phyloP scores from a whole-genome alignment of 2,888 invertebrate species.

The Campoplex nolae region DNA sequence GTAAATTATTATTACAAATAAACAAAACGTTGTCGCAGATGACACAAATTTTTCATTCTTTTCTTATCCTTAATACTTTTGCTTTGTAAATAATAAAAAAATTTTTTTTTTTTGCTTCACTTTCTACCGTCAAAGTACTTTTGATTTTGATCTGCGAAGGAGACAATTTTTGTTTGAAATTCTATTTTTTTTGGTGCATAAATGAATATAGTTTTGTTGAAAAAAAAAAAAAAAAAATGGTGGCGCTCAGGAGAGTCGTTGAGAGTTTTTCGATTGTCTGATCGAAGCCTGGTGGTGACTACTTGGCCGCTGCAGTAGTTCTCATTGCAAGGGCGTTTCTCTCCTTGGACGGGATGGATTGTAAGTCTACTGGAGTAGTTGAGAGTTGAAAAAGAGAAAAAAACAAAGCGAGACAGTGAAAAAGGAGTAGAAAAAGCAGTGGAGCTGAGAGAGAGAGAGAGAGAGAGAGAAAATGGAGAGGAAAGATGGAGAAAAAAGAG shows the following conservation, averaged over 20 bases:
- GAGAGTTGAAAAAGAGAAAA: background rate
- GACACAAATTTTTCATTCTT: background rate
- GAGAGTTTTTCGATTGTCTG: slow-evolving; percentile 14
- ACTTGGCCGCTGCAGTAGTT: slow-evolving; percentile 31
- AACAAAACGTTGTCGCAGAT: background rate
- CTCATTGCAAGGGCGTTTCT: slow-evolving; percentile 66
- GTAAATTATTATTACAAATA: slow-evolving; percentile 53
- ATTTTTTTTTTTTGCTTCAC: too few relatives aligned
- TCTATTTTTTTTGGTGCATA: background rate
- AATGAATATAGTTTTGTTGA: background rate
- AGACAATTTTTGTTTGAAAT: too few relatives aligned
- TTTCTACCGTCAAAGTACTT: too few relatives aligned
- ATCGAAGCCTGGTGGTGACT: slow-evolving; percentile 35
- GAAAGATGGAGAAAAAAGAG: background rate
- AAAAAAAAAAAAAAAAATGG: background rate
- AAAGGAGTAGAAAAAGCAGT: background rate
- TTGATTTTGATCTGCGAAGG: too few relatives aligned
- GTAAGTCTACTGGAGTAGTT: slow-evolving; percentile 10
- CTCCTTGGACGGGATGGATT: slow-evolving; percentile 15
- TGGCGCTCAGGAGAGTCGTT: background rate
- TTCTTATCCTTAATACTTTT: background rate
- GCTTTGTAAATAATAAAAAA: too few relatives aligned
- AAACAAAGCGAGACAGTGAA: background rate
- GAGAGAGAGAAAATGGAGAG: background rate
- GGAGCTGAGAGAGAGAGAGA: slow-evolving; percentile 12